These are phyloP conservation scores for Stenichneumon culpator DNA, from an alignment of 2,888 invertebrate genomes.

Conservation along the genomic window DNA sequence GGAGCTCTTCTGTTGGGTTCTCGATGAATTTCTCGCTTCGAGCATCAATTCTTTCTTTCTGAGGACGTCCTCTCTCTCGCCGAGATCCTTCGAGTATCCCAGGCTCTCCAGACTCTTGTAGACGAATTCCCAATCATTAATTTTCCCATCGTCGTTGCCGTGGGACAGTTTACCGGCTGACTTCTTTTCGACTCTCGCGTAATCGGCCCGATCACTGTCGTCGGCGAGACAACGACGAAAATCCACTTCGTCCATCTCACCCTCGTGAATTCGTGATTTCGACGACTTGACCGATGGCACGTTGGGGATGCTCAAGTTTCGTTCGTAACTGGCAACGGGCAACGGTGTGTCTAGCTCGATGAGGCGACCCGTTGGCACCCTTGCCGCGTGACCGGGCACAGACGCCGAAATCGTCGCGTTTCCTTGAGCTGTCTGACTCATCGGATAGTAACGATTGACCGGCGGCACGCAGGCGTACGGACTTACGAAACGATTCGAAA, in stretches of 20 bases:
- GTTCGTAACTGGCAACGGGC: constrained; percentile 75
- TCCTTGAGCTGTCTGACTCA: background rate
- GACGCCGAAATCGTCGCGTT: constrained; percentile 74
- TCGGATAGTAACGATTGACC: constrained; percentile 68
- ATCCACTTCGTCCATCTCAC: constrained; percentile 75
- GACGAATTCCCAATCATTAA: constrained; percentile 93
- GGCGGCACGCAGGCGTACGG: constrained; percentile 50
- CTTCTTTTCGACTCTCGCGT: constrained; percentile 75
- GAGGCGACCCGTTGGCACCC: constrained; percentile 89
- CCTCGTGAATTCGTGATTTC: constrained; percentile 32
- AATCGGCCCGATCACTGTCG: constrained; percentile 73
- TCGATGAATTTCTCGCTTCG: constrained; percentile 44
- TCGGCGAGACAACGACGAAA: constrained; percentile 63
- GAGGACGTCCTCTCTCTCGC: constrained; percentile 89
- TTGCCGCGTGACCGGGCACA: constrained; percentile 71
- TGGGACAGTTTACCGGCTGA: constrained; percentile 49
- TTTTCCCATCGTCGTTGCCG: constrained; percentile 54
- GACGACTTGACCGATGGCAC: constrained; percentile 17
- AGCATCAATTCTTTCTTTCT: constrained; percentile 80
- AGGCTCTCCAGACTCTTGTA: constrained; percentile 92
- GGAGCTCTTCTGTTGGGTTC: constrained; percentile 65
- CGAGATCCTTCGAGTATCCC: constrained; percentile 89
- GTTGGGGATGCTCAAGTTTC: constrained; percentile 12
- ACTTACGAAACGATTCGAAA: constrained; percentile 60
- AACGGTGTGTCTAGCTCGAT: constrained; percentile 88